phyloP scores from a whole-genome alignment of 2,888 invertebrate genomes.

The Trissoscelio sp. region DNA sequence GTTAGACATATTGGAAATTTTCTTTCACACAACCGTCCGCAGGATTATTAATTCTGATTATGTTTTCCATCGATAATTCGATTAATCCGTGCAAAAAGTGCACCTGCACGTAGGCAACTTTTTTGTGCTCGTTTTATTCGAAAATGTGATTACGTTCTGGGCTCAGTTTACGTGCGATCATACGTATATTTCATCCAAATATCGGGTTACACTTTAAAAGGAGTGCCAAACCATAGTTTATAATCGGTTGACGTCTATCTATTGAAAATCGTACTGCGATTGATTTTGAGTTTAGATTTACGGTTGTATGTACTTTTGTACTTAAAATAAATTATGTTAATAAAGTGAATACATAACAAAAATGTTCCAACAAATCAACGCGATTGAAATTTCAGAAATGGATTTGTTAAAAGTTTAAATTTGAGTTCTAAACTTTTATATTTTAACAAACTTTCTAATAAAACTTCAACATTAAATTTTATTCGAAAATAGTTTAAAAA shows the following conservation, averaged over 20 bases:
- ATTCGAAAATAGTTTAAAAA: background rate
- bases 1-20: too few species aligned
- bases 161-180: conserved; percentile 43
- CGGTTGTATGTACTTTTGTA: too few species aligned
- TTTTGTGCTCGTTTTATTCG: conserved; percentile 63
- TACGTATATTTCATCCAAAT: conserved; percentile 48
- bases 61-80: conserved; percentile 63
- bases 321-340: too few species aligned
- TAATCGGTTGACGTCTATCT: conserved; percentile 21
- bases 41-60: conserved; percentile 64
- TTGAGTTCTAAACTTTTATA: background rate
- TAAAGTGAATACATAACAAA: too few species aligned
- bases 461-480: background rate
- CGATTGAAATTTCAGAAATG: background rate
- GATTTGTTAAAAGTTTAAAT: background rate
- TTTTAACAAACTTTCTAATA: conserved; percentile 1
- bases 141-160: conserved; percentile 54
- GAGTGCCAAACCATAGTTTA: conserved; percentile 24
- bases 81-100: conserved; percentile 66
- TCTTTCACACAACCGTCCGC: conserved; percentile 49
- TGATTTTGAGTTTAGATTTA: too few species aligned
- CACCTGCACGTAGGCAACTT: conserved; percentile 52
- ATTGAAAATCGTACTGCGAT: conserved; percentile 4
- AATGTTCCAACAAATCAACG: too few species aligned
- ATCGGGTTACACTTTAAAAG: conserved; percentile 32